Evolutionary conservation across 2,797 vertebrate genomes (phyloP).

Genomic region (Lepus townsendii): DNA sequence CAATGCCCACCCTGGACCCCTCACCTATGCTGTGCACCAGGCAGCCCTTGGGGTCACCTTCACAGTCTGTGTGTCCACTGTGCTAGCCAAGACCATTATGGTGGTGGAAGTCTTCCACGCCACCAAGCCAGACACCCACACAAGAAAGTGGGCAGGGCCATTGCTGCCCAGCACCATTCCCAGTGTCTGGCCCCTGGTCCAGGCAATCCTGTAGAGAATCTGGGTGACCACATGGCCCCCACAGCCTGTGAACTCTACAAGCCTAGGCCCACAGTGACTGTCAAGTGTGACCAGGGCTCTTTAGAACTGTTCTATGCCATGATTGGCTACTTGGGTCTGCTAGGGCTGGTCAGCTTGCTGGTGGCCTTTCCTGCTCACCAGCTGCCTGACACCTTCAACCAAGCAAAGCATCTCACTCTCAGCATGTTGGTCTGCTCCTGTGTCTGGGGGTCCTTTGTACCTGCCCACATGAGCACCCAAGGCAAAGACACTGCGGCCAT

Average conservation of each 20-base stretch:
- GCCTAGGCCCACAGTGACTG: not conserved
- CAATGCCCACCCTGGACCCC: not conserved
- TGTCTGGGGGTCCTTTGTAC: slow-evolving; percentile 75
- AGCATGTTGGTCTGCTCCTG: slow-evolving; percentile 75
- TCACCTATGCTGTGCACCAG: slow-evolving; percentile 42
- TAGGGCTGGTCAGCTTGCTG: slow-evolving; percentile 64
- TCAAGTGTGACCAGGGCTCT: slow-evolving; percentile 36
- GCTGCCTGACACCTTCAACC: slow-evolving; percentile 72
- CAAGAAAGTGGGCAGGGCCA: not conserved
- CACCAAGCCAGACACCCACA: not conserved
- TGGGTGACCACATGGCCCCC: slow-evolving; percentile 62
- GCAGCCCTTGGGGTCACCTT: slow-evolving; percentile 74
- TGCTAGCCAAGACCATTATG: slow-evolving; percentile 67
- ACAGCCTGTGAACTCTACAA: not conserved
- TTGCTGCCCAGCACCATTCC: slow-evolving; percentile 31
- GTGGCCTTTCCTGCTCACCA: slow-evolving; percentile 62
- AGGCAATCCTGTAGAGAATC: not conserved
- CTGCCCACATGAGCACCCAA: slow-evolving; percentile 24
- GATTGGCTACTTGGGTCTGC: slow-evolving; percentile 41
- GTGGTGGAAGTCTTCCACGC: slow-evolving; percentile 65
- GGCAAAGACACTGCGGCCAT: slow-evolving; percentile 6
- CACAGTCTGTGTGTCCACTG: slow-evolving; percentile 67
- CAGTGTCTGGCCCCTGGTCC: slow-evolving; percentile 41
- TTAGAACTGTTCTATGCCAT: slow-evolving; percentile 52
- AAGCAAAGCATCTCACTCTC: slow-evolving; percentile 75